Evolutionary conservation across 2,113 vertebrate genomes (phyloP).

Genomic region (Albula glossodonta): DNA sequence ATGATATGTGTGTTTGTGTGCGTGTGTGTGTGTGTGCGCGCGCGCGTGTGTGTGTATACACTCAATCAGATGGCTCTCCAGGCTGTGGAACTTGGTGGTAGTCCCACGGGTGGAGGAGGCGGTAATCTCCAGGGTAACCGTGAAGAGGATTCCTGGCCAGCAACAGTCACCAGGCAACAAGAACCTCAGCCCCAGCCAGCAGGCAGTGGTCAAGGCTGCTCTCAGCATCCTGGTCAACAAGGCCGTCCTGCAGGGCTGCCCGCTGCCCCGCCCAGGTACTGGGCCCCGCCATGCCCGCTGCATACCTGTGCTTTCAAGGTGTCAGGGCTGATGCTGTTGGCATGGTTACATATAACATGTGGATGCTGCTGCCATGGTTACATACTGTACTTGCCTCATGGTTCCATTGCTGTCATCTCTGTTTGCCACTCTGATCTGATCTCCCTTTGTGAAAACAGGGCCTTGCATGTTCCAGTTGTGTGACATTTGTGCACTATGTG

Average conservation of each 20-base stretch:
- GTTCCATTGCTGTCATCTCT: neutral
- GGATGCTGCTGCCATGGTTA: neutral
- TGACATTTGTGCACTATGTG: neutral
- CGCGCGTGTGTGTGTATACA: neutral
- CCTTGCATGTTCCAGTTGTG: neutral
- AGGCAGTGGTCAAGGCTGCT: conserved; percentile 89
- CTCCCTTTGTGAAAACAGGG: no score
- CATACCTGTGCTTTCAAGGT: neutral
- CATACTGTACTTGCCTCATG: neutral
- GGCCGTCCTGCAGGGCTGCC: conserved; percentile 85
- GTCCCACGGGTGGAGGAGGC: conserved; percentile 88
- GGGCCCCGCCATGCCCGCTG: neutral
- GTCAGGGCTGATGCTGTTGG: neutral
- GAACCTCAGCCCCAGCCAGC: conserved; percentile 82
- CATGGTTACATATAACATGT: no score
- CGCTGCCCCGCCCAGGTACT: conserved; percentile 83
- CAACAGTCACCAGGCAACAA: conserved; percentile 66
- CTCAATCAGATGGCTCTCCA: conserved; percentile 82
- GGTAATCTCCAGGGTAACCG: conserved; percentile 84
- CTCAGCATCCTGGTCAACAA: conserved; percentile 94
- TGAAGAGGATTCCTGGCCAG: conserved; percentile 67
- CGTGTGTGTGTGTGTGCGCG: neutral
- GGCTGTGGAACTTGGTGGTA: conserved; percentile 88
- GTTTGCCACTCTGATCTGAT: no score
- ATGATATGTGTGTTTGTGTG: neutral